A percentile compares a stretch with the other conserved stretches of the same genome.
Conservation (phyloP, 2,888 invertebrate species). For the Glyphotaelius pellucidus region DNA sequence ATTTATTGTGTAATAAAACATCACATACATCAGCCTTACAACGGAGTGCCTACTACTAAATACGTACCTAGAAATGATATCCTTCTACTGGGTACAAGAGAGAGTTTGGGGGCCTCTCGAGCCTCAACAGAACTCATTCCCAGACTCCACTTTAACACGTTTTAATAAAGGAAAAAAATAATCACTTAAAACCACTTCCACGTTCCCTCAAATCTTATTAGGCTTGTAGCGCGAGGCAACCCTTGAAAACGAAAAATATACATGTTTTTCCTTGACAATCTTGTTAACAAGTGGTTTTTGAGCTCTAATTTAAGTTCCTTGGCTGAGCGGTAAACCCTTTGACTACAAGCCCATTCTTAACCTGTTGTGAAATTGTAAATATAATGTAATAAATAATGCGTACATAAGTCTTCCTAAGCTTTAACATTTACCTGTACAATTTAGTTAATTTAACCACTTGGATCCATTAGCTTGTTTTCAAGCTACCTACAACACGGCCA, state of each 20-base stretch:
- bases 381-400: neutral
- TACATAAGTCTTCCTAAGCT: too few relatives aligned
- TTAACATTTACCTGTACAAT: too few relatives aligned
- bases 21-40: neutral
- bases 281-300: neutral
- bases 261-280: neutral
- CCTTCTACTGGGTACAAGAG: neutral
- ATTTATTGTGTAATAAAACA: neutral
- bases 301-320: neutral
- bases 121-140: neutral
- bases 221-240: neutral
- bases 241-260: neutral
- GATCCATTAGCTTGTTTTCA: too few relatives aligned
- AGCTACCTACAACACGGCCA: too few relatives aligned
- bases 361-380: neutral
- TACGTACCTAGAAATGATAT: neutral
- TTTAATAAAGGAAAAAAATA: conserved; percentile 45
- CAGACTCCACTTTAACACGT: conserved; percentile 55
- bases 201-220: conserved; percentile 7
- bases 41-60: neutral
- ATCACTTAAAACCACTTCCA: conserved; percentile 3
- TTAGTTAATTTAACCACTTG: too few relatives aligned
- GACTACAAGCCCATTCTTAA: neutral
- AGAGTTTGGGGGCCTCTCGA: neutral
- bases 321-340: neutral